Evolutionary conservation across 2,888 invertebrate genomes (phyloP).

Genomic region (Theretra japonica): DNA sequence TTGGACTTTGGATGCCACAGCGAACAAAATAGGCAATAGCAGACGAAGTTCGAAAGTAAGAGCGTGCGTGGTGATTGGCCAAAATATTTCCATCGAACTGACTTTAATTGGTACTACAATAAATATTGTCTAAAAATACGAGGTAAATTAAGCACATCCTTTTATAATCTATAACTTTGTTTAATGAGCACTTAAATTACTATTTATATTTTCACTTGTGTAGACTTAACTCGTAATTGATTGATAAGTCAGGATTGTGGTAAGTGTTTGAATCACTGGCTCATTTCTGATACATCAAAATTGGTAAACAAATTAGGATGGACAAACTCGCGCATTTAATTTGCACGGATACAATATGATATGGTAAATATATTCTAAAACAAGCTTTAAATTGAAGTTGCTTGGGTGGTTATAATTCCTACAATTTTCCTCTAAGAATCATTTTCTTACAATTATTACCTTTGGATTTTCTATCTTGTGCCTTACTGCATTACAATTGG

Average conservation of each 20-base stretch:
- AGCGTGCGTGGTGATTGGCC: no score
- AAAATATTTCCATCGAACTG: no score
- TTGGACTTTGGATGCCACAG: no score
- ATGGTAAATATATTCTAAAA: no score
- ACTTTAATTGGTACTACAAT: not conserved
- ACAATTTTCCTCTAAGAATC: no score
- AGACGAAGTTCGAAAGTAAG: no score
- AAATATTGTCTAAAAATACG: not conserved
- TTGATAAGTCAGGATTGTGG: constrained; percentile 32
- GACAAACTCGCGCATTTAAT: not conserved
- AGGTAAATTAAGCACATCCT: constrained; percentile 12
- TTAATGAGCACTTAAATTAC: constrained; percentile 46
- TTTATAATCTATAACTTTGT: constrained; percentile 34
- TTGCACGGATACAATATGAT: not conserved
- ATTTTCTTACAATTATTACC: no score
- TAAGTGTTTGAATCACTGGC: constrained; percentile 47
- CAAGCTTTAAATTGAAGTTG: no score
- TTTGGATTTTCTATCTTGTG: no score
- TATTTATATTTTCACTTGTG: constrained; percentile 29
- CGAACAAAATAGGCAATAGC: no score
- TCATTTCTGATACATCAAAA: constrained; percentile 55
- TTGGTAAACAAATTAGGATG: not conserved
- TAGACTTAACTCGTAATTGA: constrained; percentile 2
- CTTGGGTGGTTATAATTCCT: no score
- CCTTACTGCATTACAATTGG: no score